phyloP scores from a whole-genome alignment of 2,888 invertebrate genomes.

The Clivina fossor region DNA sequence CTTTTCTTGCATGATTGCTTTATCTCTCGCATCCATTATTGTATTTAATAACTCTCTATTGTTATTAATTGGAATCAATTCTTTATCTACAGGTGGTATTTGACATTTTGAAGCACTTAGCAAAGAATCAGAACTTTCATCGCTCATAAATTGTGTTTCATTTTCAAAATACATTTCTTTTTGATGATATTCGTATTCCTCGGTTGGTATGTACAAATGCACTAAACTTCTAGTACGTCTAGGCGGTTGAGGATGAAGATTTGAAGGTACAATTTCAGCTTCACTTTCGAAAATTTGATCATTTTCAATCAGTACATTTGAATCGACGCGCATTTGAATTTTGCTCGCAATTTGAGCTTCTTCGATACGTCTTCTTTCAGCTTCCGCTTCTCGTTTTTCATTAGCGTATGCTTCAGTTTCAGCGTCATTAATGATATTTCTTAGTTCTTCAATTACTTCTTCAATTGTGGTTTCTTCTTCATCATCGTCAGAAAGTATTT shows the following conservation, averaged over 20 bases:
- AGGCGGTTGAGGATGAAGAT: constrained; percentile 79
- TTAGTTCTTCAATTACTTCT: constrained; percentile 82
- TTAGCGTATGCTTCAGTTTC: constrained; percentile 68
- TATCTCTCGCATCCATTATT: constrained; percentile 58
- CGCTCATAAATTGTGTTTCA: constrained; percentile 63
- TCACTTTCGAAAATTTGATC: constrained; percentile 60
- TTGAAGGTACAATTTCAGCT: constrained; percentile 73
- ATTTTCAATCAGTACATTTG: constrained; percentile 52
- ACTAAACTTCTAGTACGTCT: constrained; percentile 71
- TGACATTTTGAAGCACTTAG: constrained; percentile 62
- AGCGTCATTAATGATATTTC: constrained; percentile 82
- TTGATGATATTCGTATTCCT: constrained; percentile 58
- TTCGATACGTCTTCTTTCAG: constrained; percentile 45
- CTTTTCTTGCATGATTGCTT: constrained; percentile 46
- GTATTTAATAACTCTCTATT: constrained; percentile 63
- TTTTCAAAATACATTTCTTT: constrained; percentile 59
- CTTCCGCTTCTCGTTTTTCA: constrained; percentile 47
- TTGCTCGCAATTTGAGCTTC: constrained; percentile 47
- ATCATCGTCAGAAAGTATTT: constrained; percentile 50
- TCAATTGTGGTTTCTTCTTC: constrained; percentile 83
- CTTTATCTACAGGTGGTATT: constrained; percentile 33
- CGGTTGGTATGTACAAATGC: constrained; percentile 66
- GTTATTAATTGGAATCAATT: constrained; percentile 29
- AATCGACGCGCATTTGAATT: constrained; percentile 45
- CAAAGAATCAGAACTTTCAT: constrained; percentile 71